Evolutionary conservation across 2,797 vertebrate species (phyloP), one percentile per base, ranked within the genome.

Genomic region (Tragelaphus eurycerus): DNA sequence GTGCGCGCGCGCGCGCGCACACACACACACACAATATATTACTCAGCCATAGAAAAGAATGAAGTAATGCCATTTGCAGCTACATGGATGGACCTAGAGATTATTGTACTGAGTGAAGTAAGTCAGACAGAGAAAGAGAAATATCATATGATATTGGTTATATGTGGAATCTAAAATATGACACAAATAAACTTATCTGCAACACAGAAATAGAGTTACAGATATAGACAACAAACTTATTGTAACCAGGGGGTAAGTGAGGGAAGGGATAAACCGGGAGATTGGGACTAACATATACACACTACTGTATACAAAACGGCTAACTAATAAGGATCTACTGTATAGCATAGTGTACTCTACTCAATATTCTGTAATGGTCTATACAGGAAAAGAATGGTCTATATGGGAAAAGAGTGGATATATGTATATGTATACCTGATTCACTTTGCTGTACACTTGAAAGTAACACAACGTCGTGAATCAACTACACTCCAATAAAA

Each of bases 1-100:
- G 55, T 8, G 46, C 7, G 1, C 46, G 9, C 10, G 8, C 4
- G 38, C 38, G 1, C 60, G 2, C 16, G 10, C 31, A n/a, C 29
- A 60, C 57, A 60, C 27, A 60, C 59, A 60, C 31, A n/a, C 62
- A 67, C 8, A 34, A 3, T 34, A 67, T 46, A 27, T 46, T 46
- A 76, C 38, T 27, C 38, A 76, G 38, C 23, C 71, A 46, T 4
- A 25, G 31, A 64, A 46, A 76, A 46, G 38, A 76, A 46, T 27
- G 71, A 76, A 76, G 46, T 46, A 76, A 76, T 46, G 71, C 38
- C 25, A 76, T 76, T 76, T 76, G 23, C 13, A 27, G 71, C 71
- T 27, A 76, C 38, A 76, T 76, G 43, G 38, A 76, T 76, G 25
- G 71, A 46, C 43, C 71, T 27, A 76, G 43, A 46, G 71, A 76